Evolutionary conservation across 2,888 invertebrate genomes (phyloP), one percentile per base, ranked within the genome.

Genomic region (Stenurella melanura): DNA sequence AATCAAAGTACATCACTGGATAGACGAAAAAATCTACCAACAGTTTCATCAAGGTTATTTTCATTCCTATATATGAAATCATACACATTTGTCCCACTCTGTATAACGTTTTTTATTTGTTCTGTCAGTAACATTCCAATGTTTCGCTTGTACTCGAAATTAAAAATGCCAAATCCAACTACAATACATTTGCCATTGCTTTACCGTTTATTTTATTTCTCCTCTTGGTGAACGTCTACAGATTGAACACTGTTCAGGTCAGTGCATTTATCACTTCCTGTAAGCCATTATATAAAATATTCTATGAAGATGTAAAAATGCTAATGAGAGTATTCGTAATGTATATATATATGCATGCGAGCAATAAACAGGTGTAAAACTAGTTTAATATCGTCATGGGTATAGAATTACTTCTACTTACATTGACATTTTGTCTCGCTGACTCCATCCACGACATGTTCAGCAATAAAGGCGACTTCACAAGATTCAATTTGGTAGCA

Each of bases 191-290:
- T 38, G 11, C 9, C 38, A 38, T 38, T 11, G 1, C 38, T 4
- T 26, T 26, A 26, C 26, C 7, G 9, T 34, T 34, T 12, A 42
- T 42, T 42, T 38, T 42, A 15, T 15, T 42, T 42, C 10, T 42
- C 0, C 12, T 15, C 4, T n/a, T 2, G 4, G 50, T 50, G 15
- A 2, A 50, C 50, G n/a, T 50, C 15, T 15, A 17, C 5, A 50
- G 1, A 50, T 50, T n/a, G 50, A 50, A 50, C 12, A 50, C 50
- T 3, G 50, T 50, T 50, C 50, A 50, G 50, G 50, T 50, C 50
- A 50, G 50, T 50, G 50, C 50, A 50, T 50, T n/a, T n/a, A 50
- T 50, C 50, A n/a, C n/a, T 50, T 50, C 50, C 50, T 50, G 50
- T n/a, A 50, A 50, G 4, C 50, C 50, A 50, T 50, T 50, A 50